phyloP scores from a whole-genome alignment of 2,888 invertebrate genomes.

The Scaptomyza tumidula region DNA sequence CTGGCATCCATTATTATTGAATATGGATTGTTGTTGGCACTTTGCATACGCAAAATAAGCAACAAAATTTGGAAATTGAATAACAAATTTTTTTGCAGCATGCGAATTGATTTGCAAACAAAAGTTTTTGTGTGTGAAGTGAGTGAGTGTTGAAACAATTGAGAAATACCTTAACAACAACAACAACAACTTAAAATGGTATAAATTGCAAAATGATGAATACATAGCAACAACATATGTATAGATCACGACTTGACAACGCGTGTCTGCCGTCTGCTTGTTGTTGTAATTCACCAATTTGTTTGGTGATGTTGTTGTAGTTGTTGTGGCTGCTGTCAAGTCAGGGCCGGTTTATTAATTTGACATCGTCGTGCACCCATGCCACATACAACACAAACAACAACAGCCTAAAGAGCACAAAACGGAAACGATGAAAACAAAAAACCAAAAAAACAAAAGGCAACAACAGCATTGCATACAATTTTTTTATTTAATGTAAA shows the following conservation, averaged over 20 bases:
- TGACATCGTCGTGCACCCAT: slow-evolving; percentile 63
- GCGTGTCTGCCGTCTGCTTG: slow-evolving; percentile 26
- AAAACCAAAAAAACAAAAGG: slow-evolving; percentile 30
- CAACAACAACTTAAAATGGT: slow-evolving; percentile 25
- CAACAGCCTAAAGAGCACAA: slow-evolving; percentile 52
- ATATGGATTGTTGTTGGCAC: slow-evolving; percentile 47
- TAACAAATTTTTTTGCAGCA: slow-evolving; percentile 45
- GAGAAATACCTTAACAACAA: slow-evolving; percentile 34
- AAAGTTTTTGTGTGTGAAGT: slow-evolving; percentile 36
- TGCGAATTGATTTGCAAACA: slow-evolving; percentile 71
- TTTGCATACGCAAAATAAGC: slow-evolving; percentile 52
- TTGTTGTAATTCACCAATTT: slow-evolving; percentile 43
- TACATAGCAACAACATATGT: slow-evolving; percentile 30
- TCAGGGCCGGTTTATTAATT: slow-evolving; percentile 75
- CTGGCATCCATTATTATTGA: slow-evolving; percentile 37
- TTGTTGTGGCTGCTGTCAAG: slow-evolving; percentile 46
- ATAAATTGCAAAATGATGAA: slow-evolving; percentile 44
- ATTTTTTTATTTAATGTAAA: slow-evolving; percentile 57
- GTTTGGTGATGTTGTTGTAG: slow-evolving; percentile 23
- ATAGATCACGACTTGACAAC: slow-evolving; percentile 49
- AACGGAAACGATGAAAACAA: slow-evolving; percentile 63
- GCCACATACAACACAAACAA: slow-evolving; percentile 45
- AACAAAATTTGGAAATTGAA: slow-evolving; percentile 57
- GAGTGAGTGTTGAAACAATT: slow-evolving; percentile 40
- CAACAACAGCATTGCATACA: slow-evolving; percentile 56